phyloP scores from a whole-genome alignment of 2,113 vertebrate genomes.

The Xiphias gladius region DNA sequence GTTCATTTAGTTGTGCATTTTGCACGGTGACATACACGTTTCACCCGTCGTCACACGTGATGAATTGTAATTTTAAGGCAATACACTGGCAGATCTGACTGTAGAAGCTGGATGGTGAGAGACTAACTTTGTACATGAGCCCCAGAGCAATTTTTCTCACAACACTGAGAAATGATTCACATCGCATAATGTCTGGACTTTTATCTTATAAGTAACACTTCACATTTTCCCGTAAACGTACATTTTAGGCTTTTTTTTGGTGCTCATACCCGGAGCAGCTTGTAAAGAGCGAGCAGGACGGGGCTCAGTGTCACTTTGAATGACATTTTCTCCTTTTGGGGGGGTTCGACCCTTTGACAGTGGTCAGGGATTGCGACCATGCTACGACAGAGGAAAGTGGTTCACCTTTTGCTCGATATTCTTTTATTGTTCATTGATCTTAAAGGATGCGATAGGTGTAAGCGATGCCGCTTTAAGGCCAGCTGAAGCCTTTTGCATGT shows the following conservation, averaged over 20 bases:
- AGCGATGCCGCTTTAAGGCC: constrained; percentile 32
- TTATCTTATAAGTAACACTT: constrained; percentile 4
- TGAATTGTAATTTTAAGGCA: constrained; percentile 55
- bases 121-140: background rate
- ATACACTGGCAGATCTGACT: constrained; percentile 42
- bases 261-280: constrained; percentile 15
- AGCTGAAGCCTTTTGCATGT: constrained; percentile 66
- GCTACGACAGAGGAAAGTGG: constrained; percentile 3
- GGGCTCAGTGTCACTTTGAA: background rate
- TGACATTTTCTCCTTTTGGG: constrained; percentile 5
- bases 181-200: constrained; percentile 5
- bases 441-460: constrained; percentile 2
- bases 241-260: constrained; percentile 29
- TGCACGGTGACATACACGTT: constrained; percentile 54
- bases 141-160: background rate
- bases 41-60: constrained; percentile 35
- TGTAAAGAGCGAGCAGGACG: constrained; percentile 1
- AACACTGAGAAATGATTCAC: constrained; percentile 20
- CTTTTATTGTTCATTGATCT: constrained; percentile 12
- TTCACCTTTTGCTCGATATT: constrained; percentile 45
- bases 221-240: constrained; percentile 4
- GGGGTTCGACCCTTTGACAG: background rate
- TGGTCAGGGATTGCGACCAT: background rate
- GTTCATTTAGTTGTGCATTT: constrained; percentile 53
- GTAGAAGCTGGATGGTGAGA: background rate